A percentile compares a stretch with the other conserved stretches of the same genome.
Evolutionary conservation across 2,113 vertebrate species (phyloP).

Genomic region (Cochlearius cochlearius): DNA sequence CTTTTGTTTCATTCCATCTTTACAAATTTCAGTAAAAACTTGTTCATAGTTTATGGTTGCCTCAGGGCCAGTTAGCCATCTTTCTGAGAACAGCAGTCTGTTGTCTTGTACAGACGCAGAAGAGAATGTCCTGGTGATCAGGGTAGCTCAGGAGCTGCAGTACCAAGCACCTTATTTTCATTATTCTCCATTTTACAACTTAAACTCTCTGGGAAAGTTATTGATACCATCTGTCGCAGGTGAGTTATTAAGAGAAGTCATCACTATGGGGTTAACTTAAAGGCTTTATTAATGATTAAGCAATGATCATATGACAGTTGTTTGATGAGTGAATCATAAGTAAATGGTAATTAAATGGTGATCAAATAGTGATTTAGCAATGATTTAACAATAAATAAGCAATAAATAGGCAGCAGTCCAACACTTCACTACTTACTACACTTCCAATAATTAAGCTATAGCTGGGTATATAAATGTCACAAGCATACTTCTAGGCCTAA

Average conservation of each 20-base stretch:
- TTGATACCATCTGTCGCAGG: neutral
- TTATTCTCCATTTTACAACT: neutral
- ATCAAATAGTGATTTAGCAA: neutral
- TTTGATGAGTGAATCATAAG: neutral
- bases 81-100: neutral
- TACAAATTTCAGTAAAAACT: neutral
- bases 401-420: accelerated
- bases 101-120: neutral
- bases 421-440: neutral
- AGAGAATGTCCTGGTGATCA: neutral
- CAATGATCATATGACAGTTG: neutral
- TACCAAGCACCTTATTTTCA: neutral
- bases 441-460: neutral
- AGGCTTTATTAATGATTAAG: neutral
- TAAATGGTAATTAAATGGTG: neutral
- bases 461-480: neutral
- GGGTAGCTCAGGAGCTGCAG: neutral
- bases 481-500: neutral
- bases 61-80: neutral
- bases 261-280: neutral
- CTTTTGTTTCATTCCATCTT: neutral
- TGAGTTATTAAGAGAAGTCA: neutral
- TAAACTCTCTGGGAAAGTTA: neutral
- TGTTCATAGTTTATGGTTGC: neutral
- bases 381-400: neutral